Evolutionary conservation across 2,888 invertebrate genomes (phyloP).

Genomic region (Elmis aenea): DNA sequence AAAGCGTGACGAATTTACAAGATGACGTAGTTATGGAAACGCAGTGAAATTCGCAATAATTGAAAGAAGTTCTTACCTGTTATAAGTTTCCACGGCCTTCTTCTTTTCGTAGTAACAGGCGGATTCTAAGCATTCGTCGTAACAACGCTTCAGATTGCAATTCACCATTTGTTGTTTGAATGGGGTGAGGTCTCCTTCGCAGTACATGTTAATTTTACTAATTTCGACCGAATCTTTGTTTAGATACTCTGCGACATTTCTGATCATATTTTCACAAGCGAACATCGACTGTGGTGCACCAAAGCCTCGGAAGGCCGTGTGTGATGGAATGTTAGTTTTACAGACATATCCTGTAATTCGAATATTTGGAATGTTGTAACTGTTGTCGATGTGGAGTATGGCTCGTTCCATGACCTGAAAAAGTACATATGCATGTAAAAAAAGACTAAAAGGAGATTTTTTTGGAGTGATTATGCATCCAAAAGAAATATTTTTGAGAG

Average conservation of each 20-base stretch:
- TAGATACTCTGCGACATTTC: conserved; percentile 68
- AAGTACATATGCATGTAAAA: background rate
- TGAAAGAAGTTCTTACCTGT: conserved; percentile 58
- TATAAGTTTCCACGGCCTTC: conserved; percentile 61
- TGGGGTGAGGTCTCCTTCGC: conserved; percentile 71
- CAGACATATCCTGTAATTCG: conserved; percentile 70
- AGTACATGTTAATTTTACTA: conserved; percentile 69
- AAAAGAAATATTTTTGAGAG: too few relatives aligned
- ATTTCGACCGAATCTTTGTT: conserved; percentile 62
- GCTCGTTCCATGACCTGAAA: conserved; percentile 75
- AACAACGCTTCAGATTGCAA: conserved; percentile 71
- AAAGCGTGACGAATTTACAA: too few relatives aligned
- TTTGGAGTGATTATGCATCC: too few relatives aligned
- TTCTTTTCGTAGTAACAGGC: conserved; percentile 60
- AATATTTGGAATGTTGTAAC: conserved; percentile 73
- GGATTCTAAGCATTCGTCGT: conserved; percentile 69
- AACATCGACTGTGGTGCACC: conserved; percentile 92
- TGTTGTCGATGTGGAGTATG: conserved; percentile 78
- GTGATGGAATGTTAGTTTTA: conserved; percentile 84
- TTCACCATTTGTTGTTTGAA: conserved; percentile 69
- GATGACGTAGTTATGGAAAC: too few relatives aligned
- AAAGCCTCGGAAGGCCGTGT: conserved; percentile 91
- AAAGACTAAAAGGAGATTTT: background rate
- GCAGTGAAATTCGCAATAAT: too few relatives aligned
- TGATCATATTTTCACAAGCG: conserved; percentile 71